These are phyloP conservation scores for Papilio glaucus DNA, from an alignment of 1,140 invertebrate genomes.

Conservation along the genomic window DNA sequence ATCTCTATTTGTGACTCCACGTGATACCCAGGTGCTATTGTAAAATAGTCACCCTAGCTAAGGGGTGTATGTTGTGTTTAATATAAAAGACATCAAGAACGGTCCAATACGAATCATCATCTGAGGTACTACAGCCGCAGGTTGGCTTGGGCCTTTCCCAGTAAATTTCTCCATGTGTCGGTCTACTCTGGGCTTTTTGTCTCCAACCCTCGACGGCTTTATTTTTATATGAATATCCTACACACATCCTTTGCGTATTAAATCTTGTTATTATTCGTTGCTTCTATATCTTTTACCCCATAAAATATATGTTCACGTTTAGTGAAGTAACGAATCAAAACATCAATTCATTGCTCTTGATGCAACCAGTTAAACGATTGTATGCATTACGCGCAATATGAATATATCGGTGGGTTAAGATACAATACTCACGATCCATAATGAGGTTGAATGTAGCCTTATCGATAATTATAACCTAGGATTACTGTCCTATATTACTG, in stretches of 20 bases:
- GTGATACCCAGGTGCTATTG: not conserved
- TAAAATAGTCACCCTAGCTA: too few relatives aligned
- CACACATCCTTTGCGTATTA: too few relatives aligned
- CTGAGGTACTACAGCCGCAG: too few relatives aligned
- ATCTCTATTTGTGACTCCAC: too few relatives aligned
- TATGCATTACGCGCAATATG: not conserved
- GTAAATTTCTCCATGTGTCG: too few relatives aligned
- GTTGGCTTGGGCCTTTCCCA: too few relatives aligned
- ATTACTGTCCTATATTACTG: not conserved
- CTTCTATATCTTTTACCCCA: not conserved
- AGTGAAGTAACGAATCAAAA: not conserved
- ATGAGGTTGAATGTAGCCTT: not conserved
- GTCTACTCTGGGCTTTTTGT: too few relatives aligned
- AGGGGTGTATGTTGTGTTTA: too few relatives aligned
- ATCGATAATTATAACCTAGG: not conserved
- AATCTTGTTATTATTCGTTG: not conserved
- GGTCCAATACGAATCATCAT: too few relatives aligned
- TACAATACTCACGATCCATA: not conserved
- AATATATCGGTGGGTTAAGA: not conserved
- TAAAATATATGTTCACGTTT: not conserved
- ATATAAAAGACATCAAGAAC: too few relatives aligned
- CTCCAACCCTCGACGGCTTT: too few relatives aligned
- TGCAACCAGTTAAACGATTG: not conserved
- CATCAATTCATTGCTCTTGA: not conserved
- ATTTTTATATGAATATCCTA: too few relatives aligned